Base-by-base conservation (phyloP, 2,888 invertebrate genomes). In the Idaea dimidiata region DNA sequence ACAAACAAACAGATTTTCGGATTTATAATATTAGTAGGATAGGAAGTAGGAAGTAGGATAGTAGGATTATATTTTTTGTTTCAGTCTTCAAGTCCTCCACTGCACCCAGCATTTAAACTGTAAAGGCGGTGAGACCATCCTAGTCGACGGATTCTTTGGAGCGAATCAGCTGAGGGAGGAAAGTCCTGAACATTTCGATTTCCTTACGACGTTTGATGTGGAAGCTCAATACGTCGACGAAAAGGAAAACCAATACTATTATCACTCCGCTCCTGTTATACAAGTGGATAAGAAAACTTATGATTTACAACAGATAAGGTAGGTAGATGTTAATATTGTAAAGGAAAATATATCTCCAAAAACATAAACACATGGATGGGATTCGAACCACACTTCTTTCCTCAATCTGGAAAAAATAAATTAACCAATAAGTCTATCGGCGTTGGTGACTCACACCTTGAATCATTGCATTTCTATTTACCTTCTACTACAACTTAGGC, bases 141-240 rank as follows among this genome's bases (percentile, higher is more conserved):
- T 97, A 2, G 95, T 95, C 0, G 97, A 97, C 77, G 97, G 97
- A 0, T 95, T 96, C 77, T 90, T 94, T 62, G 95, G 95, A 6
- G 96, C 95, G 0, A 79, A 89, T 8, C 86, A 93, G 60, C 81
- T 96, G 17, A 91, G 89, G 61, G 78, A 86, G 1, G 84, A 92
- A 0, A 81, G 92, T 75, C 94, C 94, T 0, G 87, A 93, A 17
- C 93, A 94, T 59, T 96, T 93, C 75, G 82, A 94, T 7, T 86
- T 94, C 60, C 89, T 97, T 4, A 88, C 93, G 0, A 89, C 81
- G 16, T 93, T 93, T 16, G 84, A 93, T 8, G 83, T 95, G 8
- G 94, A 95, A 64, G 94, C 94, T 0, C 94, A 95, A 72, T 96
- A 94, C 73, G 83, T 94, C 43, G 96, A 95, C 72, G 86, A 92